Percentiles rank a stretch among this genome's conserved stretches.
Evolutionary conservation across 2,888 invertebrate species (phyloP).

Genomic region (Pollenia angustigena): DNA sequence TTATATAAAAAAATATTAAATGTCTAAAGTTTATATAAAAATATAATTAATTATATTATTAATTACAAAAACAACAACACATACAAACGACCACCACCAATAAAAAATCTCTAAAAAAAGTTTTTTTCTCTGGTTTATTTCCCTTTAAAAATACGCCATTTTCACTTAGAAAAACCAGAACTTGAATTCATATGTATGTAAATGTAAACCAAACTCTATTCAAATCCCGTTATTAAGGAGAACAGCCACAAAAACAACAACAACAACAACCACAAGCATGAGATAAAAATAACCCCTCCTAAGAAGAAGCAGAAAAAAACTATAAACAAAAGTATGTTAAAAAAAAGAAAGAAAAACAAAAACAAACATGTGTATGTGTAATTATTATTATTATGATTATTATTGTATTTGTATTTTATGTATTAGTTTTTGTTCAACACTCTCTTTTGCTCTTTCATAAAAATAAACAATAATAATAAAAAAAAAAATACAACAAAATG

Average conservation of each 20-base stretch:
- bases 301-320: constrained; percentile 7
- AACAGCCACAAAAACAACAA: not conserved
- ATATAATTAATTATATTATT: constrained; percentile 55
- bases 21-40: constrained; percentile 72
- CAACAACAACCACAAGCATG: not conserved
- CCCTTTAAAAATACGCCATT: not conserved
- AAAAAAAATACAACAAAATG: constrained; percentile 73
- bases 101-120: not conserved
- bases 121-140: constrained; percentile 20
- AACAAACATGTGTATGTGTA: constrained; percentile 77
- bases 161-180: not conserved
- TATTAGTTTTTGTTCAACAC: constrained; percentile 82
- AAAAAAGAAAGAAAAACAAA: constrained; percentile 45
- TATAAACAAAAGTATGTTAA: constrained; percentile 55
- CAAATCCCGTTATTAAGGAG: not conserved
- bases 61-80: constrained; percentile 28
- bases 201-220: not conserved
- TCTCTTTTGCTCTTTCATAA: constrained; percentile 82
- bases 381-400: constrained; percentile 80
- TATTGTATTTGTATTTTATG: constrained; percentile 81
- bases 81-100: constrained; percentile 17
- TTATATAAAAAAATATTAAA: constrained; percentile 67
- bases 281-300: constrained; percentile 31
- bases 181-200: too few relatives aligned
- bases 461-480: constrained; percentile 73